phyloP scores from a whole-genome alignment of 2,797 vertebrate genomes.

The Serranus cabrilla region DNA sequence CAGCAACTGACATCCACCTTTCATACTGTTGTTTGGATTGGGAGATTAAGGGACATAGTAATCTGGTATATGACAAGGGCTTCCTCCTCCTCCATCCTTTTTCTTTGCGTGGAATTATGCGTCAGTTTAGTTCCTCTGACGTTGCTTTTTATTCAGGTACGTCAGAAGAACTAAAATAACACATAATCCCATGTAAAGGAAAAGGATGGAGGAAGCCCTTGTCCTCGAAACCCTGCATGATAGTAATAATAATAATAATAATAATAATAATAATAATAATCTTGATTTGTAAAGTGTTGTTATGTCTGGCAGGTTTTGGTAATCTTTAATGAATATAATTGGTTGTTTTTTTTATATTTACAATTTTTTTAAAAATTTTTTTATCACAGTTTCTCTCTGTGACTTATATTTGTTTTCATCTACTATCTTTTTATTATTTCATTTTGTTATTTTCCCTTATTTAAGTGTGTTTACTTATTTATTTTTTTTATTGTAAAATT shows the following conservation, averaged over 20 bases:
- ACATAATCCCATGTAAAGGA: no score
- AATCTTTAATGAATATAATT: slow-evolving; percentile 1
- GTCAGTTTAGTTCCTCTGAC: slow-evolving; percentile 51
- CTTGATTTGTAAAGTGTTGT: background rate
- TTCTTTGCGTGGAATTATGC: slow-evolving; percentile 64
- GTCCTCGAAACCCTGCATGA: slow-evolving; percentile 1
- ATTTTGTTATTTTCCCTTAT: no score
- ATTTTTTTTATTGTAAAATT: no score
- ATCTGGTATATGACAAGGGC: slow-evolving; percentile 70
- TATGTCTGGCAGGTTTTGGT: background rate
- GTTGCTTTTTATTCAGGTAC: slow-evolving; percentile 20
- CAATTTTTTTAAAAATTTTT: no score
- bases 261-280: slow-evolving; percentile 4
- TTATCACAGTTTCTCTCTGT: no score
- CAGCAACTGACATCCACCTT: slow-evolving; percentile 59
- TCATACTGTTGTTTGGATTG: slow-evolving; percentile 69
- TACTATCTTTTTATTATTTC: no score
- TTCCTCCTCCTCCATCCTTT: slow-evolving; percentile 60
- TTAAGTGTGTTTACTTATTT: no score
- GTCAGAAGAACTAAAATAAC: background rate
- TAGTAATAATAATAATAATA: background rate
- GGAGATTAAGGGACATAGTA: slow-evolving; percentile 74
- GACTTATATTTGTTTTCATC: no score
- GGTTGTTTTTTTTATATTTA: background rate
- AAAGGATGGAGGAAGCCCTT: no score